Percentiles rank a stretch among this genome's conserved stretches.
Conservation (phyloP, 2,888 invertebrate genomes). For the Camptogramma bilineatum region DNA sequence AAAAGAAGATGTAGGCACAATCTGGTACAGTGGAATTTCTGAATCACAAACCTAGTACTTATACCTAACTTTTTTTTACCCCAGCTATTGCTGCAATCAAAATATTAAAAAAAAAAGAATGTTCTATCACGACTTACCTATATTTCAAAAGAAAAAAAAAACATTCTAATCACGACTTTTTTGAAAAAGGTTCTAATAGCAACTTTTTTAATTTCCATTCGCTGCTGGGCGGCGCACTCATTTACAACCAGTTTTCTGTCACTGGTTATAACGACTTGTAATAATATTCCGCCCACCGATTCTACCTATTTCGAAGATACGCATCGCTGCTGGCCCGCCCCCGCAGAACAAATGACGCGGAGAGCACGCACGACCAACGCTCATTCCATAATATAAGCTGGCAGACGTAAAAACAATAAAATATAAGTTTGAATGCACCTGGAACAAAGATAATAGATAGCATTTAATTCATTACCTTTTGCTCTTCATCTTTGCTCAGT, state of each 20-base stretch:
- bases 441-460: not conserved
- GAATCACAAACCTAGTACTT: too few species aligned
- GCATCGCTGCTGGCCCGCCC: slow-evolving; percentile 79
- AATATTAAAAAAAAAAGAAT: too few species aligned
- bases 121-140: too few species aligned
- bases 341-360: slow-evolving; percentile 63
- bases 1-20: too few species aligned
- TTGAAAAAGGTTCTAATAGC: slow-evolving; percentile 43
- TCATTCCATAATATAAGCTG: slow-evolving; percentile 40
- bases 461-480: not conserved
- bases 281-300: slow-evolving; percentile 83
- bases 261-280: slow-evolving; percentile 70
- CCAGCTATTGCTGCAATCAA: too few species aligned
- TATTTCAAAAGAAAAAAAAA: not conserved
- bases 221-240: slow-evolving; percentile 67
- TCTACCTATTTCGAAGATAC: slow-evolving; percentile 79
- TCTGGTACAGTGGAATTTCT: too few species aligned
- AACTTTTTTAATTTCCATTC: slow-evolving; percentile 49
- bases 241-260: slow-evolving; percentile 67
- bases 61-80: too few species aligned
- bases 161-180: slow-evolving; percentile 4
- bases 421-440: slow-evolving; percentile 10
- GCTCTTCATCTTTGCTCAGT: too few species aligned
- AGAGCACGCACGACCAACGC: slow-evolving; percentile 49
- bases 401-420: slow-evolving; percentile 30